Conservation (phyloP, 2,797 vertebrate species). For the Vespertilio murinus region DNA sequence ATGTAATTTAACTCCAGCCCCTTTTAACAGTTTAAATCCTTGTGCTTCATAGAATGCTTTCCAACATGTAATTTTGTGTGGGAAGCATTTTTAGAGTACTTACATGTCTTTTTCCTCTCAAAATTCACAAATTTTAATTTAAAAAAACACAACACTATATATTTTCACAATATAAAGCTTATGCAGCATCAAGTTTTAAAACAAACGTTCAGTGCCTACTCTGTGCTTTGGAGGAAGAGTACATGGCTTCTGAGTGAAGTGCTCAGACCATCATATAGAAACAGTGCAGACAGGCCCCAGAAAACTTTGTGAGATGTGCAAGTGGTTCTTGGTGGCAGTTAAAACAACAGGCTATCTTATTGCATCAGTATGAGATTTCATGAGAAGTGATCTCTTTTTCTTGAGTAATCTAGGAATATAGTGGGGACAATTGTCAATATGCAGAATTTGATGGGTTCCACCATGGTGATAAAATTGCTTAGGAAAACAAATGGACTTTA, state of each 20-base stretch:
- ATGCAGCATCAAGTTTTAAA: neutral
- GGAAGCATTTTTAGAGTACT: neutral
- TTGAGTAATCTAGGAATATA: neutral
- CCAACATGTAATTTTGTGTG: neutral
- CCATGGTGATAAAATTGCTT: neutral
- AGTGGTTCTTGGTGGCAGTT: neutral
- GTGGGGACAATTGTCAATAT: neutral
- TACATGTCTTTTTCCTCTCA: neutral
- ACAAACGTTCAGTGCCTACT: neutral
- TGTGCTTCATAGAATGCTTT: neutral
- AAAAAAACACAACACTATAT: neutral
- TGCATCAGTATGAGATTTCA: slow-evolving; percentile 35
- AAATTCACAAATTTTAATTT: neutral
- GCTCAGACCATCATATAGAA: neutral
- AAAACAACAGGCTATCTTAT: neutral
- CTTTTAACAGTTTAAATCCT: neutral
- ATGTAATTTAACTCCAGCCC: neutral
- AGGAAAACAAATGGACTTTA: neutral
- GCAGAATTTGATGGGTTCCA: neutral
- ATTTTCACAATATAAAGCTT: neutral
- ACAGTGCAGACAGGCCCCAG: neutral
- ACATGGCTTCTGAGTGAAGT: neutral
- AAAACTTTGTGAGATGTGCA: neutral
- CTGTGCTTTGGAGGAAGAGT: neutral
- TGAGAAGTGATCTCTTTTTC: neutral